Evolutionary conservation across 1,140 invertebrate genomes (phyloP), one percentile per base, ranked within the genome.

Genomic region (Philopotamus ludificatus): DNA sequence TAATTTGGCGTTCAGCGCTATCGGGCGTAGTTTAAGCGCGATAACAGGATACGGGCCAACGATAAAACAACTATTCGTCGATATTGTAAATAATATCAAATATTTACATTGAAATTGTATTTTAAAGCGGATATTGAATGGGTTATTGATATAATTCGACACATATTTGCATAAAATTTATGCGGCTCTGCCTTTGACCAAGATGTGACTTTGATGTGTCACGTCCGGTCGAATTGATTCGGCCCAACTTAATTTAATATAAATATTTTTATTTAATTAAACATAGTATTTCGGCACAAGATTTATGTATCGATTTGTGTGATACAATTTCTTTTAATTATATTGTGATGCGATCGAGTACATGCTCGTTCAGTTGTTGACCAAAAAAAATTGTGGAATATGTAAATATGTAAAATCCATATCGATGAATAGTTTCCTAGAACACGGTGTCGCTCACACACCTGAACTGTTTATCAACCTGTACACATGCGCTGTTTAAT

Each of bases 81-180:
- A 34, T 34, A 34, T 12, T 34, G 28, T 34, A 34, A 34, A 34
- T 34, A 34, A 34, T 34, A 41, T 44, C 12, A 54, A 58, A 58
- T 58, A 45, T 58, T 58, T 42, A 20, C 55, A 42, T 58, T 44
- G 39, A 44, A 44, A 26, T 58, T 18, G 4, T 58, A 42, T 45
- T 55, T 55, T 18, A 55, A 34, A 55, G 23, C 26, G 51, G 61
- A 62, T 68, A 68, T 68, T 68, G 60, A 63, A 68, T 68, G 20
- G 23, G 12, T 9, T 67, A 53, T 68, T 60, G 62, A 65, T 68
- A 68, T 68, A 68, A 64, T 61, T 65, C 62, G 62, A 65, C 59
- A 68, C 55, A 68, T 68, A 64, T 64, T 63, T 67, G 50, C 65
- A 51, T 64, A 64, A 64, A 54, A 51, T 64, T 64, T 64, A 51